Evolutionary conservation across 2,797 vertebrate genomes (phyloP).

Genomic region (Otolemur crassicaudatus): DNA sequence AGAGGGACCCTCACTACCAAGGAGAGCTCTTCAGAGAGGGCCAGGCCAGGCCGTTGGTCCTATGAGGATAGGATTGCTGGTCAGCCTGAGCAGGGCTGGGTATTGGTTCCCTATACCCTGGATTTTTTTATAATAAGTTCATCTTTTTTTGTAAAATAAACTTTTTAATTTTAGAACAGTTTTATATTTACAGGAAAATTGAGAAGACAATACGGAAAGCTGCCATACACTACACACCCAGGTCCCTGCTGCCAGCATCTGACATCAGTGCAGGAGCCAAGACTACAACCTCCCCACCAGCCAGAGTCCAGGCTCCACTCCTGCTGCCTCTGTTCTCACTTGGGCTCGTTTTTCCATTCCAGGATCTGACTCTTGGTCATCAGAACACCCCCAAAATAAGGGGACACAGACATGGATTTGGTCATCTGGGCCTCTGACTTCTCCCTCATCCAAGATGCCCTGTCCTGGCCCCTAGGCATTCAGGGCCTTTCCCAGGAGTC

Average conservation of each 20-base stretch:
- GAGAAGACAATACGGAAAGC: background rate
- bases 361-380: slow-evolving; percentile 1
- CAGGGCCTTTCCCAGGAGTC: background rate
- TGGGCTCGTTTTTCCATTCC: background rate
- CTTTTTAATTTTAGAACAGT: slow-evolving; percentile 41
- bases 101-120: background rate
- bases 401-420: background rate
- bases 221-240: background rate
- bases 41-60: background rate
- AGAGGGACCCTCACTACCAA: background rate
- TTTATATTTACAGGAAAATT: slow-evolving; percentile 25
- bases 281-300: background rate
- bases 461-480: too few species aligned
- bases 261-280: background rate
- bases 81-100: background rate
- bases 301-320: background rate
- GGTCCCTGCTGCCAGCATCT: background rate
- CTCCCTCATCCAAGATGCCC: background rate
- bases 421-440: background rate
- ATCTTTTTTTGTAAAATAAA: background rate
- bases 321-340: background rate
- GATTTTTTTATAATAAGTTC: background rate
- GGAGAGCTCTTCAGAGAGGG: background rate
- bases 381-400: background rate
- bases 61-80: background rate